Conservation (phyloP, 2,888 invertebrate genomes). For the Aphidius colemani region DNA sequence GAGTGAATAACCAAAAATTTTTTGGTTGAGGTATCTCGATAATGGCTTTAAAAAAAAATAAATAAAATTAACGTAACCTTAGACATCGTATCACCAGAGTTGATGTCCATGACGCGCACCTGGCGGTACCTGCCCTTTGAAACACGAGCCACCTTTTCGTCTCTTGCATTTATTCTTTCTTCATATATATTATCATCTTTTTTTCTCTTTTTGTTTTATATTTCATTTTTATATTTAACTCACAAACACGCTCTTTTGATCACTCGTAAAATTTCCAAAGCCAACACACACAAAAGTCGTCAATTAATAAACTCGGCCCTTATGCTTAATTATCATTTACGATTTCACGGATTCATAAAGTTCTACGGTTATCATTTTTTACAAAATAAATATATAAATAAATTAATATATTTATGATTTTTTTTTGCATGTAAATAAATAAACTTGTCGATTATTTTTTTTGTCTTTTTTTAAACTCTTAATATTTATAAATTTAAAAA, state of each 20-base stretch:
- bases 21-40: conserved; percentile 23
- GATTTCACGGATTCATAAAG: conserved; percentile 20
- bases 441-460: neutral
- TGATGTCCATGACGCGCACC: conserved; percentile 52
- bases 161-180: conserved; percentile 23
- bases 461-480: neutral
- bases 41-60: conserved; percentile 17
- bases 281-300: conserved; percentile 18
- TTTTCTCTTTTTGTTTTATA: conserved; percentile 22
- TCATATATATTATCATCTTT: conserved; percentile 11
- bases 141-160: conserved; percentile 50
- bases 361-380: neutral
- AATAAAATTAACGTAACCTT: conserved; percentile 51
- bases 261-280: neutral
- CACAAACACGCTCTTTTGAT: conserved; percentile 11
- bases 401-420: neutral
- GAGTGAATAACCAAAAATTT: too few species aligned
- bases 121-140: conserved; percentile 55
- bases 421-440: too few species aligned
- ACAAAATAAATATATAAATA: conserved; percentile 1
- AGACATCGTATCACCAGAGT: conserved; percentile 49
- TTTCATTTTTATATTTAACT: neutral
- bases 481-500: neutral
- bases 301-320: conserved; percentile 32
- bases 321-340: conserved; percentile 21